Evolutionary conservation across 2,797 vertebrate species (phyloP), one percentile per base, ranked within the genome.

Genomic region (Oophaga sylvatica): DNA sequence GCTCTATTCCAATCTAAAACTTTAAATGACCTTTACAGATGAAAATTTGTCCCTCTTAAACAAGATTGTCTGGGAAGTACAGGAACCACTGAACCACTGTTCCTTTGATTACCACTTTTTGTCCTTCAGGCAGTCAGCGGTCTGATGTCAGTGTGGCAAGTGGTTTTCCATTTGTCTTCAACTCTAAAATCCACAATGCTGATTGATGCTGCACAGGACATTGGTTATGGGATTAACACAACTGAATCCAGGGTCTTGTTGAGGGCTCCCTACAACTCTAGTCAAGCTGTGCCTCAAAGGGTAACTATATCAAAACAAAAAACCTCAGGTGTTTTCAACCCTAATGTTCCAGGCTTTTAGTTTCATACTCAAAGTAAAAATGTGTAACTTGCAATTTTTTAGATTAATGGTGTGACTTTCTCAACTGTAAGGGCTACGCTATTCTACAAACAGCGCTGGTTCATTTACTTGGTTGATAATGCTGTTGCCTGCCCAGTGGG

Each of bases 321-420:
- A 60, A 3, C 15, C 59, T 60, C 3, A 2, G 35, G 35, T 41
- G 5, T 41, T 41, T 41, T 3, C 35, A 41, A 41, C 35, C 3
- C 35, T 41, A 41, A 41, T 41, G 2, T 41, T 41, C 35, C 35
- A 41, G 35, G 35, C 35, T 5, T 41, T 41, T 41, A 41, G 35
- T 53, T 53, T 53, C 9, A 53, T 53, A 11, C 48, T 53, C 48
- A 53, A 19, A 77, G 9, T 15, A 41, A 17, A 17, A 57, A 12
- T 9, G 60, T 60, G 17, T 59, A 31, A 75, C 5, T 59, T n/a
- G 53, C 29, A 8, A 12, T 83, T 67, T 67, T 41, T 22, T 16
- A 97, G 96, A 93, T 95, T 81, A 93, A 90, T 87, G 95, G 95
- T 16, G 80, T 97, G 29, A 93, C 93, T 3, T 97, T 97, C 94